Percentiles rank a stretch among this genome's conserved stretches.
These are phyloP conservation scores for Cochlearius cochlearius DNA, from an alignment of 2,113 vertebrate genomes.

Conservation along the genomic window DNA sequence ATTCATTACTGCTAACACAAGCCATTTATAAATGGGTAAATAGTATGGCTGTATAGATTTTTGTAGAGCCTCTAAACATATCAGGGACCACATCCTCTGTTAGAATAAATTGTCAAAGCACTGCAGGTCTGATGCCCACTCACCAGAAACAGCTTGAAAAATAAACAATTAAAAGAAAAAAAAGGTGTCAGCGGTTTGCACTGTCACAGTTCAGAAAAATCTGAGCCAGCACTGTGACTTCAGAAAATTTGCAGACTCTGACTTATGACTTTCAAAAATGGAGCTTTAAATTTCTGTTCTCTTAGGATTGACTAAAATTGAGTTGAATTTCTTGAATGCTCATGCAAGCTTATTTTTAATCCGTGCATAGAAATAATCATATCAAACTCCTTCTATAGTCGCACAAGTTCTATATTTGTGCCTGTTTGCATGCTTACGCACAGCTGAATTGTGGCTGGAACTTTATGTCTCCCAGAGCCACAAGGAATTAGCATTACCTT, in stretches of 20 bases:
- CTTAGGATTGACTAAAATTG: conserved; percentile 36
- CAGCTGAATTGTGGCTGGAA: background rate
- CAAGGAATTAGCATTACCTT: background rate
- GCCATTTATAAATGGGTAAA: conserved; percentile 37
- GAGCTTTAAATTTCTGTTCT: conserved; percentile 49
- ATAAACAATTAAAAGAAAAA: conserved; percentile 48
- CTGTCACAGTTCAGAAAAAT: conserved; percentile 36
- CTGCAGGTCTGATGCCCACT: conserved; percentile 39
- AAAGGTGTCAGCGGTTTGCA: conserved; percentile 34
- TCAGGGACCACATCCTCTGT: background rate
- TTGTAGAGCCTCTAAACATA: conserved; percentile 35
- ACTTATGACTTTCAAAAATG: conserved; percentile 28
- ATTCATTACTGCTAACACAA: conserved; percentile 54
- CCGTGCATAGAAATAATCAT: conserved; percentile 30
- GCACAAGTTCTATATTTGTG: conserved; percentile 1
- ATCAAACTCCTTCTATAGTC: background rate
- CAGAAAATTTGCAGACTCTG: conserved; percentile 42
- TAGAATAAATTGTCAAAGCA: conserved; percentile 42
- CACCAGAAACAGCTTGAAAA: conserved; percentile 42
- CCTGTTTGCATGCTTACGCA: conserved; percentile 1
- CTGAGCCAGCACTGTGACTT: conserved; percentile 47
- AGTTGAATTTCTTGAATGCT: conserved; percentile 39
- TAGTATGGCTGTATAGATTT: conserved; percentile 6
- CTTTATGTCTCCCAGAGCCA: background rate
- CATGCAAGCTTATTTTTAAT: conserved; percentile 52